Conservation (phyloP, 2,888 invertebrate species). For the Cosmia pyralina region DNA sequence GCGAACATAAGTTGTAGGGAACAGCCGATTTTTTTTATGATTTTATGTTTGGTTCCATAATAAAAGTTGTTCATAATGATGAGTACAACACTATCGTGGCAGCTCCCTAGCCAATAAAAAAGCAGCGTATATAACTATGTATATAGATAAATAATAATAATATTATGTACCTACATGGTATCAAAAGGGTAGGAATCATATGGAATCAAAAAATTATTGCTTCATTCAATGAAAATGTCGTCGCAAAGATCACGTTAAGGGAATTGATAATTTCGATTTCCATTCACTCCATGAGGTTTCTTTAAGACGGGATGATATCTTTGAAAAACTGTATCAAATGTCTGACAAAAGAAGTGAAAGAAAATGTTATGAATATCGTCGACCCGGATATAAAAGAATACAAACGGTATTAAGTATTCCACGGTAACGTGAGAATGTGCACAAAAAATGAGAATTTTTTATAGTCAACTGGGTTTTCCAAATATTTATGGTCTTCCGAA, state of each 20-base stretch:
- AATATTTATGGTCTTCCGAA: constrained; percentile 22
- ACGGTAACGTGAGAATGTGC: constrained; percentile 46
- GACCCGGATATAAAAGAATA: constrained; percentile 42
- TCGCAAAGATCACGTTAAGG: not conserved
- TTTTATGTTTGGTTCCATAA: no score
- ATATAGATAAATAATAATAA: no score
- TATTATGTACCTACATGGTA: no score
- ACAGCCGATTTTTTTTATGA: no score
- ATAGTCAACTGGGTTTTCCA: constrained; percentile 37
- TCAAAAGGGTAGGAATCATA: not conserved
- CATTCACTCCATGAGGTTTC: not conserved
- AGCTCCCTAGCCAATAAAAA: no score
- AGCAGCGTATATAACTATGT: no score
- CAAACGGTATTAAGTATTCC: constrained; percentile 40
- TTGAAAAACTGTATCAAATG: not conserved
- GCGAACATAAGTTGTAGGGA: no score
- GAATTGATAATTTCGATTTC: not conserved
- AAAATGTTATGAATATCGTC: constrained; percentile 23
- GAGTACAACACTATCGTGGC: no score
- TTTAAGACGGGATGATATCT: not conserved
- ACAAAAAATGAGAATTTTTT: constrained; percentile 32
- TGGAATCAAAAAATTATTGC: not conserved
- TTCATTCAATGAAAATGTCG: not conserved
- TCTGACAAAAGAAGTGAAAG: constrained; percentile 35
- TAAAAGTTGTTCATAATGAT: no score